These are phyloP conservation scores for Caracal caracal DNA, from an alignment of 2,113 vertebrate species.

Conservation along the genomic window DNA sequence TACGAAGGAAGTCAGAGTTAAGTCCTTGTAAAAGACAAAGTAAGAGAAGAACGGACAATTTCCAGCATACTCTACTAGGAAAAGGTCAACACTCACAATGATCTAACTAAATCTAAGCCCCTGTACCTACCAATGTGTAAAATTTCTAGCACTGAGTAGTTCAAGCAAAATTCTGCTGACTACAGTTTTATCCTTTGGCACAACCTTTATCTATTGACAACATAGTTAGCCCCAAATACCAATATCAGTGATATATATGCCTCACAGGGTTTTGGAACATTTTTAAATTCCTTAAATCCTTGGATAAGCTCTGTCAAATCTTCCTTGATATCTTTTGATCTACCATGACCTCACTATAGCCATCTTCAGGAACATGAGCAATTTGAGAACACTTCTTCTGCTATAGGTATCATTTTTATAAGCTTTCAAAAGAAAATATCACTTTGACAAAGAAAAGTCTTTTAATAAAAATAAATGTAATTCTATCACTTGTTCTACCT, in stretches of 20 bases:
- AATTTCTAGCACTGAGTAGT: not conserved
- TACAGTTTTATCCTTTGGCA: not conserved
- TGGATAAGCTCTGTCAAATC: conserved; percentile 45
- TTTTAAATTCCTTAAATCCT: conserved; percentile 59
- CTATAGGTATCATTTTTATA: not conserved
- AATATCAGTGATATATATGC: conserved; percentile 3
- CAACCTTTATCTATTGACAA: conserved; percentile 17
- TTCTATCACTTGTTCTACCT: not conserved
- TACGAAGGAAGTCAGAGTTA: not conserved
- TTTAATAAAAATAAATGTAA: not conserved
- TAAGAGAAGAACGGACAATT: not conserved
- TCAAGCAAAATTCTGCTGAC: conserved; percentile 23
- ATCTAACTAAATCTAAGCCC: not conserved
- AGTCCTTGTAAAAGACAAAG: not conserved
- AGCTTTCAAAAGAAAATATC: not conserved
- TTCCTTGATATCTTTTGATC: conserved; percentile 34
- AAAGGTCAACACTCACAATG: not conserved
- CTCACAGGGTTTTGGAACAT: not conserved
- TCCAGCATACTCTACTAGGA: not conserved
- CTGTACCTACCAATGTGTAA: not conserved
- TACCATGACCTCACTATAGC: not conserved
- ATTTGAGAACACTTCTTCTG: conserved; percentile 6
- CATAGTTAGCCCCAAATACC: conserved; percentile 20
- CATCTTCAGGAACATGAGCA: not conserved
- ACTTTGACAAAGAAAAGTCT: not conserved